Conservation (phyloP, 2,888 invertebrate genomes). For the Apodemia duryi region DNA sequence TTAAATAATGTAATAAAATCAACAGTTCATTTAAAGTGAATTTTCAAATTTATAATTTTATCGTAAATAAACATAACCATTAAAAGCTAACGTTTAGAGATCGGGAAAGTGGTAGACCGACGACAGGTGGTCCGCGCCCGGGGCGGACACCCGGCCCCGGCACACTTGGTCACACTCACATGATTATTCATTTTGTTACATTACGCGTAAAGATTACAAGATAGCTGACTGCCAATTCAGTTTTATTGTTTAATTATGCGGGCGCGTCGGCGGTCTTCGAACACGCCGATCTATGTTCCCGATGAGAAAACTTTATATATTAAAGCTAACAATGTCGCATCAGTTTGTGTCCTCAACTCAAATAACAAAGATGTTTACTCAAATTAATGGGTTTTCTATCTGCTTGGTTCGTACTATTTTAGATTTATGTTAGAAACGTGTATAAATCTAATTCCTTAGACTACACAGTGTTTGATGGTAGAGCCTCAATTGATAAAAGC, state of each 20-base stretch:
- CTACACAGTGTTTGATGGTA: too few species aligned
- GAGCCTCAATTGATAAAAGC: too few species aligned
- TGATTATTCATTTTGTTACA: conserved; percentile 14
- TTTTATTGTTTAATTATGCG: conserved; percentile 15
- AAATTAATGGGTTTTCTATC: background rate
- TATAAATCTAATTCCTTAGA: too few species aligned
- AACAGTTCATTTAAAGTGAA: background rate
- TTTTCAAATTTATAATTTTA: background rate
- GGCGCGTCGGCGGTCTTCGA: conserved; percentile 7
- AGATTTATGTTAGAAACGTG: background rate
- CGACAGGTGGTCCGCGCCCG: background rate
- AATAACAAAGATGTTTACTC: background rate
- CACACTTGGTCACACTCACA: background rate
- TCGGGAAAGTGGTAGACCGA: background rate
- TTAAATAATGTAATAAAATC: too few species aligned
- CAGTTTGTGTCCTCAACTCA: background rate
- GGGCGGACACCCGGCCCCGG: too few species aligned
- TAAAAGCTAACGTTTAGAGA: background rate
- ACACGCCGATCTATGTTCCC: background rate
- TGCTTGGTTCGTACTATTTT: background rate
- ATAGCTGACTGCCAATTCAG: conserved; percentile 7
- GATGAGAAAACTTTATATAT: background rate
- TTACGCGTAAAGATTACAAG: conserved; percentile 15
- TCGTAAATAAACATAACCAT: background rate
- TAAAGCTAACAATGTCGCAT: conserved; percentile 1